Evolutionary conservation across 2,888 invertebrate genomes (phyloP).

Genomic region (Hemistola chrysoprasaria): DNA sequence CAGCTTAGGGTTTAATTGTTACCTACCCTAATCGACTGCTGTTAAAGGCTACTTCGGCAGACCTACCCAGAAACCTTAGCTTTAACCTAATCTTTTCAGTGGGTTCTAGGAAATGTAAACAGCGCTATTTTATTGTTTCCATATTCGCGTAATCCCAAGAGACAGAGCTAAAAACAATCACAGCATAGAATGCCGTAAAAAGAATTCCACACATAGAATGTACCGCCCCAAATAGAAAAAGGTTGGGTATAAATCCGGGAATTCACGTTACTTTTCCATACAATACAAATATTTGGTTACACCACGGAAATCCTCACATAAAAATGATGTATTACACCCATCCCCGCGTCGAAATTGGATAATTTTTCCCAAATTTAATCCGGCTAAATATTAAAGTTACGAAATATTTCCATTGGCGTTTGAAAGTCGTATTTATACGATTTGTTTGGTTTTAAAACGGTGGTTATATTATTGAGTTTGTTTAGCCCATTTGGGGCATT

Average conservation of each 20-base stretch:
- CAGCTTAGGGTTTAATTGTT: too few relatives aligned
- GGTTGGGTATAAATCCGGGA: slow-evolving; percentile 54
- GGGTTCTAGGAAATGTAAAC: background rate
- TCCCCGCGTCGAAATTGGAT: slow-evolving; percentile 45
- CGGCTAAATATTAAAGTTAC: slow-evolving; percentile 20
- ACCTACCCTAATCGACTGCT: too few relatives aligned
- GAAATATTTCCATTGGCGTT: slow-evolving; percentile 26
- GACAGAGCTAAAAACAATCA: slow-evolving; percentile 14
- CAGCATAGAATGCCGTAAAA: slow-evolving; percentile 17
- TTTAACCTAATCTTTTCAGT: too few relatives aligned
- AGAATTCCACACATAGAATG: slow-evolving; percentile 33
- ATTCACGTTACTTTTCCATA: slow-evolving; percentile 56
- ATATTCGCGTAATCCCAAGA: slow-evolving; percentile 4
- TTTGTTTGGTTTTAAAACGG: slow-evolving; percentile 18
- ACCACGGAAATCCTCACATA: slow-evolving; percentile 53
- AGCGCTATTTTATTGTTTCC: background rate
- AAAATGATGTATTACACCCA: slow-evolving; percentile 60
- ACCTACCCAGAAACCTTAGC: too few relatives aligned
- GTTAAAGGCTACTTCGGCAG: too few relatives aligned
- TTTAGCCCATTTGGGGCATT: slow-evolving; percentile 6
- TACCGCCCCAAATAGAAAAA: slow-evolving; percentile 51
- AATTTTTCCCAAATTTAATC: slow-evolving; percentile 50
- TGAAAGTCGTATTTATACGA: slow-evolving; percentile 17
- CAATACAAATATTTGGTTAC: slow-evolving; percentile 72
- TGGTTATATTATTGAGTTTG: slow-evolving; percentile 4